These are phyloP conservation scores for Brachyhypopomus gauderio DNA, from an alignment of 2,113 vertebrate species.

Conservation along the genomic window DNA sequence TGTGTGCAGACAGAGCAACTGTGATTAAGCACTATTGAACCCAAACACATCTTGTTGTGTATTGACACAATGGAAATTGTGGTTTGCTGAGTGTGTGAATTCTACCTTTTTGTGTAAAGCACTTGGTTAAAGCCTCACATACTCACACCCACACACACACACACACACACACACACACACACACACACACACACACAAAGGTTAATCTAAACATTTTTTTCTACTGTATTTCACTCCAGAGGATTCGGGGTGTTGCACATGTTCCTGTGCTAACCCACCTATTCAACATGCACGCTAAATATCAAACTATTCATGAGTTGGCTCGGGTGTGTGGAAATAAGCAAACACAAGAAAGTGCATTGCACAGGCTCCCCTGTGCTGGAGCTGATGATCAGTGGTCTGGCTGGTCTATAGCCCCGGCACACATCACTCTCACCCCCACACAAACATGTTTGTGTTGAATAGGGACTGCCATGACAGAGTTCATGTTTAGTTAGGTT, in stretches of 20 bases:
- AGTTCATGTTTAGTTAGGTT: no score
- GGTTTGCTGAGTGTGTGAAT: slow-evolving; percentile 25
- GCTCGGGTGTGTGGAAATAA: no score
- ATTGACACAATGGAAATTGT: slow-evolving; percentile 10
- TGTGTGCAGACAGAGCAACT: slow-evolving; percentile 1
- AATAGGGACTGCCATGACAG: not conserved
- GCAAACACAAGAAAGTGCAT: no score
- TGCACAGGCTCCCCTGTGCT: no score
- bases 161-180: no score
- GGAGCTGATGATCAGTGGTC: not conserved
- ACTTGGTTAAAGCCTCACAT: not conserved
- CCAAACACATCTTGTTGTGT: not conserved
- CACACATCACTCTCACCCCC: not conserved
- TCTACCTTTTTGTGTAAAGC: not conserved
- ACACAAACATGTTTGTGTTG: not conserved
- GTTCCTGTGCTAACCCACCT: no score
- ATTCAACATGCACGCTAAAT: no score
- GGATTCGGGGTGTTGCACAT: no score
- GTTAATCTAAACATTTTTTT: no score
- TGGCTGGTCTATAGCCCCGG: slow-evolving; percentile 1
- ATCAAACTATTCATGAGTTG: no score
- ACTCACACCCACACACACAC: not conserved
- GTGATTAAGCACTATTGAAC: slow-evolving; percentile 33
- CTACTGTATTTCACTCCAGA: no score
- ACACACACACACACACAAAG: no score